Evolutionary conservation across 2,888 invertebrate species (phyloP), one percentile per base, ranked within the genome.

Genomic region (Zhengitettix transpicula): DNA sequence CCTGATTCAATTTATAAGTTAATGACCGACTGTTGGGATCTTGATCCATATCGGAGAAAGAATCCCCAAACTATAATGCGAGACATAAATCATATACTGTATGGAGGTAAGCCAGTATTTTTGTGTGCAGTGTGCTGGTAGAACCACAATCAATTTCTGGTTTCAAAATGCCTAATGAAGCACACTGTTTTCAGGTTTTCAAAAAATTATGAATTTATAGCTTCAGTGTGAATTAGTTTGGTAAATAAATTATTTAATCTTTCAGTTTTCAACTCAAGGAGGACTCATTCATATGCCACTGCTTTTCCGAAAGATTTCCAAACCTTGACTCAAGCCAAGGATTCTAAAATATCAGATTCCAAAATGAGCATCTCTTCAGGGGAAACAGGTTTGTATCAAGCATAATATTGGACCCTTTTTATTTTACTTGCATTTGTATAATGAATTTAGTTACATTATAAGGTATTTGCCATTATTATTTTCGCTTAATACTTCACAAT

Each of bases 41-140:
- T 78, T 58, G 83, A 86, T 70, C 84, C 84, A 10, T 82, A 82
- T 60, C 74, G 78, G 55, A 74, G 87, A 40, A 85, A 87, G 71
- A 83, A 86, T 66, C 91, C 89, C 58, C 91, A 92, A 74, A 85
- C 84, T 63, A 85, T 92, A 67, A 87, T 91, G 82, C 80, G 89
- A 70, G 89, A 89, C 74, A 82, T 89, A 65, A 87, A 87, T 74
- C 87, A 87, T 71, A 81, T 88, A 69, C 74, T 87, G 64, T 85
- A 87, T 69, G 81, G 85, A 74, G 81, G 84, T 83, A 69, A 10
- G 55, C 7, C 47, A 5, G 47, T 10, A 10, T 11, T 42, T 42
- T 42, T 42, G 44, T n/a, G n/a, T n/a, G 11, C 15, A 14, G 15
- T 47, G 8, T 47, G 10, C 11, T n/a, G 47, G 10, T 47, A 9